Conservation (phyloP, 1,140 invertebrate genomes). For the Paralvinella palmiformis region DNA sequence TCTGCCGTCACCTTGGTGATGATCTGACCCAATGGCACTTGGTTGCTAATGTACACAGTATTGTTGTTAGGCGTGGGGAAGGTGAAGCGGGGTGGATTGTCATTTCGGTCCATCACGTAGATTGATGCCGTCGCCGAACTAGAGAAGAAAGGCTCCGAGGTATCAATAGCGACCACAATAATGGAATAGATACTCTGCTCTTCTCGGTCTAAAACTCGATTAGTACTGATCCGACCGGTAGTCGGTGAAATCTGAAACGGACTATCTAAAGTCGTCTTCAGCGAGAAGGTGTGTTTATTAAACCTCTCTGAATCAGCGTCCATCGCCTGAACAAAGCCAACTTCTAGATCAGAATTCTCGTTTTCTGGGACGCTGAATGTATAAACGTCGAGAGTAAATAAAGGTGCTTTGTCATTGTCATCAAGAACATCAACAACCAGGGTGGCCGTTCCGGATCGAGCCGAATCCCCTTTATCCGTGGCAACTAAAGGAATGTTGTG, state of each 20-base stretch:
- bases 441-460: constrained; percentile 2
- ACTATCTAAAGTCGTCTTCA: neutral
- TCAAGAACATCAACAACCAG: constrained; percentile 17
- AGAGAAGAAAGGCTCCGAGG: neutral
- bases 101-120: constrained; percentile 12
- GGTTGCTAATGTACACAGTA: constrained; percentile 8
- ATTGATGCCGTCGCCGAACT: constrained; percentile 3
- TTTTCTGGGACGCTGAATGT: constrained; percentile 16
- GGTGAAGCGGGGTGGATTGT: constrained; percentile 14
- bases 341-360: neutral
- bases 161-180: constrained; percentile 1
- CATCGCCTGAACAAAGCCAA: constrained; percentile 9
- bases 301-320: constrained; percentile 3
- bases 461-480: neutral
- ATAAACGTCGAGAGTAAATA: constrained; percentile 8
- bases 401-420: constrained; percentile 16
- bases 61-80: constrained; percentile 18
- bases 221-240: constrained; percentile 79
- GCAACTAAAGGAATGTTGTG: neutral
- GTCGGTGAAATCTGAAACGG: constrained; percentile 80
- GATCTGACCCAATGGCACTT: neutral
- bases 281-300: constrained; percentile 4
- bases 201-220: constrained; percentile 36
- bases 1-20: constrained; percentile 11
- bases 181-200: constrained; percentile 1